phyloP scores from a whole-genome alignment of 1,140 invertebrate genomes.

The Philotrypesis tridentata region DNA sequence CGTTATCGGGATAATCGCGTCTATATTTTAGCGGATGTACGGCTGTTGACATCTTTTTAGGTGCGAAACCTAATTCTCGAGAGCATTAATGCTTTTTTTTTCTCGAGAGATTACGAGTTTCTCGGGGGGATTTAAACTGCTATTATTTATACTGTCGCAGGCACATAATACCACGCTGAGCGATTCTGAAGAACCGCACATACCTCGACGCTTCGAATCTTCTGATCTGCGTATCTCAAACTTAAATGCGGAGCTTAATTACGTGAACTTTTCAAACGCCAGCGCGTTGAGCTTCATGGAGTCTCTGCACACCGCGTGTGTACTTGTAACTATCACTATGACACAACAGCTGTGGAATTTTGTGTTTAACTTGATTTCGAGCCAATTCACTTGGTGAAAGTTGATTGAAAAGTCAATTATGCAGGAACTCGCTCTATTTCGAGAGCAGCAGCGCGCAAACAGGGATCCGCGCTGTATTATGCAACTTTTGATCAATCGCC shows the following conservation, averaged over 20 bases:
- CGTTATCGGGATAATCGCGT: neutral
- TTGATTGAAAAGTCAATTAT: constrained; percentile 34
- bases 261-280: neutral
- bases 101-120: neutral
- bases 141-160: neutral
- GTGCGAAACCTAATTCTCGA: neutral
- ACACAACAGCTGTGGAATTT: neutral
- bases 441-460: neutral
- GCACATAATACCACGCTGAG: too few species aligned
- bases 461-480: neutral
- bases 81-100: neutral
- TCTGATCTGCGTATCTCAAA: too few species aligned
- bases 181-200: too few species aligned
- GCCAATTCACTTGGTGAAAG: constrained; percentile 26
- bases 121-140: neutral
- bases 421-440: neutral
- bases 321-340: too few species aligned
- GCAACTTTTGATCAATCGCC: constrained; percentile 1
- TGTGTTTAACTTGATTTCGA: constrained; percentile 27
- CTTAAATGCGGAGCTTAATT: too few species aligned
- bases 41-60: neutral
- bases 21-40: neutral
- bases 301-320: too few species aligned
- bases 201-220: too few species aligned
- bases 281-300: too few species aligned